These are phyloP conservation scores for Propithecus deckenii DNA, from an alignment of 2,797 vertebrate genomes.

Conservation along the genomic window DNA sequence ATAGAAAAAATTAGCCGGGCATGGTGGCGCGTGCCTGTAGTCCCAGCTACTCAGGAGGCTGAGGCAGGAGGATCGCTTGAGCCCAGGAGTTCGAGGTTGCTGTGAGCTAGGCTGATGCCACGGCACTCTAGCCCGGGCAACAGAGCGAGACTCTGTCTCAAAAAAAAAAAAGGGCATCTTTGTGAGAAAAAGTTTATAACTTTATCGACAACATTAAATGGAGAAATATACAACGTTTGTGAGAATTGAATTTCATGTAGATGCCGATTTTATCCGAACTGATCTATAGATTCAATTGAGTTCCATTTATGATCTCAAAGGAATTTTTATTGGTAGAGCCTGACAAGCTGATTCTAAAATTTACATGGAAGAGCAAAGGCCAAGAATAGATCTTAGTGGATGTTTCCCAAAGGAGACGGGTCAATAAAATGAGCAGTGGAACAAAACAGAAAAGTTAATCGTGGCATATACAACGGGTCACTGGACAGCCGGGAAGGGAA, in stretches of 20 bases:
- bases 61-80: too few relatives aligned
- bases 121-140: too few relatives aligned
- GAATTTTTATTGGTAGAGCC: neutral
- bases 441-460: neutral
- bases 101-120: too few relatives aligned
- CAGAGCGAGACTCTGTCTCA: too few relatives aligned
- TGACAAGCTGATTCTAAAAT: neutral
- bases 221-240: neutral
- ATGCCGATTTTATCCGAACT: neutral
- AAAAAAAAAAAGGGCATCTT: neutral
- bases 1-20: too few relatives aligned
- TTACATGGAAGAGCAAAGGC: neutral
- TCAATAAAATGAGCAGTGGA: neutral
- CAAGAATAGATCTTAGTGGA: neutral
- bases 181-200: neutral
- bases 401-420: neutral
- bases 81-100: too few relatives aligned
- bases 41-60: too few relatives aligned
- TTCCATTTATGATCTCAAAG: neutral
- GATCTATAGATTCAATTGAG: neutral
- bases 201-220: constrained; percentile 49
- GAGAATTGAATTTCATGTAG: neutral
- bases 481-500: neutral
- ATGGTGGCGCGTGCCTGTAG: too few relatives aligned
- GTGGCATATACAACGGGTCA: neutral